A percentile compares a stretch with the other conserved stretches of the same genome.
Conservation (phyloP, 2,113 vertebrate genomes). For the Dryoscopus gambensis region DNA sequence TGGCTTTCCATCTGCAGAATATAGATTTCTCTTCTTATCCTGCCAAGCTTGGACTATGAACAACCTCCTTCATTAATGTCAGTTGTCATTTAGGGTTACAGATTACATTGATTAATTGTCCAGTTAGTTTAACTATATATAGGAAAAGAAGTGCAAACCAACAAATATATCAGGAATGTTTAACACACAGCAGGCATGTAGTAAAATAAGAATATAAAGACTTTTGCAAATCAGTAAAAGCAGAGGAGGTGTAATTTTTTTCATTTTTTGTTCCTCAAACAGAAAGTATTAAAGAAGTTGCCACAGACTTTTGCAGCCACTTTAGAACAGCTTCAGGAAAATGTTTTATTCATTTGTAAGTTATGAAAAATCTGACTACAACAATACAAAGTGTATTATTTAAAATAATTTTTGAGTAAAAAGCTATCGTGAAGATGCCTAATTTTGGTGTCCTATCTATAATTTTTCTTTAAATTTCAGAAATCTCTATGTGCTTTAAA, state of each 20-base stretch:
- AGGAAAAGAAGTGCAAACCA: slow-evolving; percentile 8
- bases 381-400: background rate
- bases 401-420: background rate
- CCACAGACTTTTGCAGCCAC: background rate
- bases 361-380: background rate
- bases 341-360: background rate
- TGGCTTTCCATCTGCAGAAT: background rate
- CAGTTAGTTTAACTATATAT: slow-evolving; percentile 45
- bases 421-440: background rate
- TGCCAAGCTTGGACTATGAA: background rate
- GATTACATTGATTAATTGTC: slow-evolving; percentile 36
- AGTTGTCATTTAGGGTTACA: slow-evolving; percentile 25
- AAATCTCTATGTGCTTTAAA: background rate
- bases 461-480: background rate
- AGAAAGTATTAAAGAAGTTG: background rate
- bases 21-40: background rate
- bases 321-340: background rate
- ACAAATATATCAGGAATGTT: background rate
- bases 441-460: background rate
- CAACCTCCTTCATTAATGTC: slow-evolving; percentile 12
- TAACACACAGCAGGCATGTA: background rate
- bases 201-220: background rate
- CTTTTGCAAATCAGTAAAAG: background rate
- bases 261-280: background rate
- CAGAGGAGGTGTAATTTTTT: background rate